Base-by-base conservation (phyloP, 2,888 invertebrate species). In the Pterobdella sp. region DNA sequence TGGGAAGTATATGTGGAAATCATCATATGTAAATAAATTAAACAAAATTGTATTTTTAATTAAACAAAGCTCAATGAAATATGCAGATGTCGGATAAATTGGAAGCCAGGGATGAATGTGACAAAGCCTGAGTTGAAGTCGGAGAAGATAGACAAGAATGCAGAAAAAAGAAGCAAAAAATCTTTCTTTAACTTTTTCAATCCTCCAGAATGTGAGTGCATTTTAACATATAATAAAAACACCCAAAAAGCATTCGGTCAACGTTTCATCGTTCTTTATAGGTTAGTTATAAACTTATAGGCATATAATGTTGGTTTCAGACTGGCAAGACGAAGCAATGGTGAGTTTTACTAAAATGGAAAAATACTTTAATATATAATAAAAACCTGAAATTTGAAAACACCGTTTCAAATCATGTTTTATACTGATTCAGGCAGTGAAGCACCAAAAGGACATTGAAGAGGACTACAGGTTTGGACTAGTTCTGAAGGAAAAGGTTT, bases 131-230 rank as follows among this genome's bases (percentile, higher is more conserved):
- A 56, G 26, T 29, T 35, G 32, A 56, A 56, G 2, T 18, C 68
- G 3, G 26, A 37, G n/a, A 68, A 68, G 68, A 68, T 22, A 3
- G 68, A 68, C 68, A 68, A 68, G 68, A 68, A 68, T n/a, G 42
- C 36, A 42, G 42, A 68, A 26, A 22, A 35, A 26, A 60, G 32
- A 31, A 52, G 36, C 63, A 63, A 63, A 32, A 56, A 71, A 31
- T 71, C 71, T 26, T 71, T 71, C 36, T 71, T 71, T 34, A 63
- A 71, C 71, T 71, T 71, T 60, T 71, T 71, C 63, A 63, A 35
- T 26, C 52, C 71, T n/a, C 60, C 71, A 1, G 32, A 56, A 7
- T 71, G 71, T 71, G n/a, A 34, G 71, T 42, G 42, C 42, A 7
- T 14, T 29, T 63, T 63, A 10, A 63, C n/a, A 63, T 26, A 63